Evolutionary conservation across 2,113 vertebrate genomes (phyloP).

Genomic region (Mirounga angustirostris): DNA sequence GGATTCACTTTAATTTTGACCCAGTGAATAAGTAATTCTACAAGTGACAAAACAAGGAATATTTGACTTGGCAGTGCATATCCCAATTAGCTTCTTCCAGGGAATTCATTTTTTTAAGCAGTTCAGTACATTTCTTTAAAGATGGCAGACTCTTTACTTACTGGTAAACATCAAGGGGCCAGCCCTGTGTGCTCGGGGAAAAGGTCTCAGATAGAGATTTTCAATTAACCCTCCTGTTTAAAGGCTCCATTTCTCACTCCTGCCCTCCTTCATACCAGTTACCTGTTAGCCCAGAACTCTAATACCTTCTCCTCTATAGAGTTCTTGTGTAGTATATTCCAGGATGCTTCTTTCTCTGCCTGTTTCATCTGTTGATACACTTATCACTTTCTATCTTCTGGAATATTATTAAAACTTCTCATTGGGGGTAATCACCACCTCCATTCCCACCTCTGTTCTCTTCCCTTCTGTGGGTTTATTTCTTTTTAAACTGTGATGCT

Average conservation of each 20-base stretch:
- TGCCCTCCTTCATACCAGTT: not conserved
- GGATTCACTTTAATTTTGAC: conserved; percentile 11
- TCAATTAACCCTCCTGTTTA: not conserved
- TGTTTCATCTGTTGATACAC: not conserved
- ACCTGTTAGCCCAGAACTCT: not conserved
- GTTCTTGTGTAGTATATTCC: not conserved
- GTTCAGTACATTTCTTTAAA: not conserved
- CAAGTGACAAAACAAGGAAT: not conserved
- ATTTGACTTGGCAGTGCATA: not conserved
- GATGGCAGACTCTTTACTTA: not conserved
- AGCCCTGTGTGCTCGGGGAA: not conserved
- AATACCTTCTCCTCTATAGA: not conserved
- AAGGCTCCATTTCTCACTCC: not conserved
- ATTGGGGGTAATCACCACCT: not conserved
- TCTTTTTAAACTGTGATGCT: not conserved
- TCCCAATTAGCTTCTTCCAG: not conserved
- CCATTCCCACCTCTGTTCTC: not conserved
- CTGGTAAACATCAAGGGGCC: not conserved
- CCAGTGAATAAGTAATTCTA: not conserved
- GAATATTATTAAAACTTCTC: not conserved
- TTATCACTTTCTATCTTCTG: not conserved
- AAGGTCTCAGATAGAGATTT: not conserved
- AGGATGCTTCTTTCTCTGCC: not conserved
- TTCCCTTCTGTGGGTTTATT: not conserved
- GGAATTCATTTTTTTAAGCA: not conserved